Conservation (phyloP, 2,797 vertebrate genomes). For the Corythornis leucogaster region DNA sequence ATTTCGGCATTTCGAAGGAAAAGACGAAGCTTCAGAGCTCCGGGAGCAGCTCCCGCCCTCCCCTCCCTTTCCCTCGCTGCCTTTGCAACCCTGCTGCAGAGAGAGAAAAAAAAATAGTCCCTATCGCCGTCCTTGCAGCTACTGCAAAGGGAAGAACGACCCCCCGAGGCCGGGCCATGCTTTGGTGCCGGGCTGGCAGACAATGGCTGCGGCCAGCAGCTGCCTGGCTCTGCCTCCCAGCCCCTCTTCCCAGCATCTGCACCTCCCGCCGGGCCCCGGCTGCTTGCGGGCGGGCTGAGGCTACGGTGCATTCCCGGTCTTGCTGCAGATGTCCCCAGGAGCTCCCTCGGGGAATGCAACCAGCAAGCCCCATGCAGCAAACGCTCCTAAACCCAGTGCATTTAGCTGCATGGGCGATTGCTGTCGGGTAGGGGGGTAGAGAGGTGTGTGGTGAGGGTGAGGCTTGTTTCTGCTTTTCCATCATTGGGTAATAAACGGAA, state of each 20-base stretch:
- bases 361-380: not conserved
- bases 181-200: not conserved
- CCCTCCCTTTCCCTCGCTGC: not conserved
- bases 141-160: not conserved
- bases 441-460: not conserved
- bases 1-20: not conserved
- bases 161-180: not conserved
- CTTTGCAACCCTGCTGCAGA: not conserved
- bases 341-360: not conserved
- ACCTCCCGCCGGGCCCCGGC: not conserved
- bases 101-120: not conserved
- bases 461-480: not conserved
- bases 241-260: not conserved
- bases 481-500: not conserved
- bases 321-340: not conserved
- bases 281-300: not conserved
- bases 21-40: not conserved
- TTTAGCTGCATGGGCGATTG: not conserved
- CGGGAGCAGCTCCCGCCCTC: not conserved
- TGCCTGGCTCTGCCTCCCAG: not conserved
- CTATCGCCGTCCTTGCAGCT: not conserved
- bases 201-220: not conserved
- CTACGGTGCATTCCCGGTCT: not conserved
- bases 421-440: not conserved
- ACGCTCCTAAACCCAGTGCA: too few species aligned